phyloP scores from a whole-genome alignment of 2,797 vertebrate genomes.

The Sus cebifrons region DNA sequence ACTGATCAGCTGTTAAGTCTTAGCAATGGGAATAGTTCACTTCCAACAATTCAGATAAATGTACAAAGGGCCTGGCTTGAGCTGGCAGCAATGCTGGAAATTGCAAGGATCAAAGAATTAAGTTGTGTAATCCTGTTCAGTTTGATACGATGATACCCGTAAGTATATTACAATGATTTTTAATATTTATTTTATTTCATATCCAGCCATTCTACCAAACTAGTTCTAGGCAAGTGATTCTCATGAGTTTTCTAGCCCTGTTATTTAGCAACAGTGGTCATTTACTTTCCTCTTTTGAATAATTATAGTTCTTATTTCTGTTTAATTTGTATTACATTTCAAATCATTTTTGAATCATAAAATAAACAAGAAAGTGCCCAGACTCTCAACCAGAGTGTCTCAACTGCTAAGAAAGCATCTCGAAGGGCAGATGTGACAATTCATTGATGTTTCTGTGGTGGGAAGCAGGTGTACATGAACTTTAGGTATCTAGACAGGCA shows the following conservation, averaged over 20 bases:
- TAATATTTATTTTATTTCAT: background rate
- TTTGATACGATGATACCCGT: no score
- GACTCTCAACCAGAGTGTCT: background rate
- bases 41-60: background rate
- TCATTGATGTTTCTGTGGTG: background rate
- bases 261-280: background rate
- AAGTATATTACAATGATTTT: background rate
- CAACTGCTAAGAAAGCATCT: background rate
- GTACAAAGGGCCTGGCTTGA: background rate
- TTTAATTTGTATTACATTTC: slow-evolving; percentile 25
- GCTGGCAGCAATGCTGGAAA: background rate
- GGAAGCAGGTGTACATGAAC: no score
- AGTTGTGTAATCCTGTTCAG: background rate
- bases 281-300: background rate
- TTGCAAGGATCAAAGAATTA: background rate
- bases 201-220: background rate
- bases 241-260: background rate
- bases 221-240: background rate
- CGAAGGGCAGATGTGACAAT: background rate
- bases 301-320: background rate
- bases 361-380: background rate
- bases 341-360: slow-evolving; percentile 6
- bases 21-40: background rate
- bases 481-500: background rate
- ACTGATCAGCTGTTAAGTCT: background rate